Percentiles rank a stretch among this genome's conserved stretches.
These are phyloP conservation scores for Avahi laniger DNA, from an alignment of 2,797 vertebrate species.

Conservation along the genomic window DNA sequence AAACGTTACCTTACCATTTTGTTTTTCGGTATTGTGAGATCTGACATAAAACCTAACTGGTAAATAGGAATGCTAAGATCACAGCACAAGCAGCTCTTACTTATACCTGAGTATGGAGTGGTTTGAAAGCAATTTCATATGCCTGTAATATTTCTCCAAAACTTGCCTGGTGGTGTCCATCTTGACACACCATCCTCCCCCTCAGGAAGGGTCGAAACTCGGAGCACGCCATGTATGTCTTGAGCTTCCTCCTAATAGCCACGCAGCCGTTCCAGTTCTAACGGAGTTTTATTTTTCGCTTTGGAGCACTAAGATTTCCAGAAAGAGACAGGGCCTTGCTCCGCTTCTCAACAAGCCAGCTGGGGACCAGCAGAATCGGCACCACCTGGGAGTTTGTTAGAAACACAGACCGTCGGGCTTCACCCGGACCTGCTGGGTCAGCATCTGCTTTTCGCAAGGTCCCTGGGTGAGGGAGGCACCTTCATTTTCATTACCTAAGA, in stretches of 20 bases:
- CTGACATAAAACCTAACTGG: neutral
- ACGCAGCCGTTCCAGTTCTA: neutral
- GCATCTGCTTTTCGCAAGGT: neutral
- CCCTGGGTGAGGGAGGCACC: too few relatives aligned
- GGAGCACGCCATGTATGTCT: neutral
- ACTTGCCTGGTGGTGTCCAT: too few relatives aligned
- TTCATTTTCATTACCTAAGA: neutral
- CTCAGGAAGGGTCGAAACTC: neutral
- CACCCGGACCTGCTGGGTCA: neutral
- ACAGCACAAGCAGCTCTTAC: neutral
- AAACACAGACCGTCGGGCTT: neutral
- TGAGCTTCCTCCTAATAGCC: neutral
- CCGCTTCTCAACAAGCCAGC: neutral
- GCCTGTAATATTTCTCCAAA: neutral
- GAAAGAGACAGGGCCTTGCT: neutral
- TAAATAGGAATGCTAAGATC: neutral
- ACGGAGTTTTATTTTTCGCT: neutral
- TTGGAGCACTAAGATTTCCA: neutral
- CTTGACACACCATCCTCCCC: neutral
- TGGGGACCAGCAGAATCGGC: neutral
- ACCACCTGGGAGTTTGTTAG: too few relatives aligned
- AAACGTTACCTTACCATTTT: neutral
- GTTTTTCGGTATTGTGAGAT: neutral
- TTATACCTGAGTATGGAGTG: neutral
- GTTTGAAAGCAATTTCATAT: neutral